Evolutionary conservation across 2,797 vertebrate species (phyloP), one percentile per base, ranked within the genome.

Genomic region (Discoglossus pictus): DNA sequence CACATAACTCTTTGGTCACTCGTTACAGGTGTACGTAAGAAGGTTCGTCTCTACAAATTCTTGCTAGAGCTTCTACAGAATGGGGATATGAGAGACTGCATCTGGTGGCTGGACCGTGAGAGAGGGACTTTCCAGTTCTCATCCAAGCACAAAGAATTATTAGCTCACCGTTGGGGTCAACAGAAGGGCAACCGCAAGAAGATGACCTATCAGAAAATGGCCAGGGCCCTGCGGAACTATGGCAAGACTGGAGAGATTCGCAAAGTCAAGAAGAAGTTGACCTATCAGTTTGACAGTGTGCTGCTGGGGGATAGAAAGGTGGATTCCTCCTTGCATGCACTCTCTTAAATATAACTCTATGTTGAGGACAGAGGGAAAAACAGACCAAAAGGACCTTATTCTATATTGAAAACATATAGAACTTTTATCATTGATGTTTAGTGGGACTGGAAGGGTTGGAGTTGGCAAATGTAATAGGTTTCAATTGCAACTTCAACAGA

Each of bases 191-290:
- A 88, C 75, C 86, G 86, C 73, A 88, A 88, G 73, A 82, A 83
- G 61, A 88, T 88, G 86, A 88, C 86, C 67, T 88, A 88, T 55
- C 86, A 87, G 79, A 88, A 88, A 74, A 83, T 88, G 84, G 86
- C 86, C 5, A 81, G 86, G 1, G 86, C 86, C 0, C 77, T 88
- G 56, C 80, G 86, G 58, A 88, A 88, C 78, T 88, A 88, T 11
- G 81, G 84, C 80, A 86, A 87, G 75, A 88, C 85, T 0, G 86
- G 86, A 1, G 85, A 88, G 65, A 85, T 88, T 74, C 82, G 82
- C 74, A 88, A 88, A 76, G 83, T 88, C 62, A 88, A 88, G 68
- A 85, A 86, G 75, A 88, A 88, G 64, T 78, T 88, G 63, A 88
- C 85, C 16, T 88, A 88, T 72, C 86, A 88, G 78, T 88, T 88